These are phyloP conservation scores for Mycogona germanica DNA, from an alignment of 2,888 invertebrate genomes.

Conservation along the genomic window DNA sequence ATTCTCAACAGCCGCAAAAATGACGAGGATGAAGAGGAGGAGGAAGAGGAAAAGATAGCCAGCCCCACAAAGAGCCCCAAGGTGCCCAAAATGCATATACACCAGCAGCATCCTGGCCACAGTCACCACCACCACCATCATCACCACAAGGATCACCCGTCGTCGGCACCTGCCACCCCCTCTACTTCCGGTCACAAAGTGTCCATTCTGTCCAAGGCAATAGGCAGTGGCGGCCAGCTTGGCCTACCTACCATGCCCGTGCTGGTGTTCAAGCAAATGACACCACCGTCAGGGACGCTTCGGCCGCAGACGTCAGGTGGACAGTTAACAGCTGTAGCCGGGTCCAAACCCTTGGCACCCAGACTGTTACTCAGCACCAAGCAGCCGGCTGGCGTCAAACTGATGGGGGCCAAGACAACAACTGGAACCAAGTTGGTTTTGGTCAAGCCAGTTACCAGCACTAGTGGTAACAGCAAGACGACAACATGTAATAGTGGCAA, in stretches of 20 bases:
- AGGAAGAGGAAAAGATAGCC: not conserved
- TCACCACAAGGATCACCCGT: not conserved
- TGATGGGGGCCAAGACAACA: too few relatives aligned
- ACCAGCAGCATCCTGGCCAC: not conserved
- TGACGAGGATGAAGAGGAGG: not conserved
- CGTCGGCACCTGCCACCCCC: too few relatives aligned
- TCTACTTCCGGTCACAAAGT: too few relatives aligned
- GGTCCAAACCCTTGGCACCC: not conserved
- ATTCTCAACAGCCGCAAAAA: too few relatives aligned
- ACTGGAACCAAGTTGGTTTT: not conserved
- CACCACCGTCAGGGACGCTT: not conserved
- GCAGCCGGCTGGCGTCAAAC: not conserved
- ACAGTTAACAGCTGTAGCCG: not conserved
- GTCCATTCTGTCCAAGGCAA: too few relatives aligned
- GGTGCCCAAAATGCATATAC: not conserved
- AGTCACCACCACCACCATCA: not conserved
- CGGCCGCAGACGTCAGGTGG: not conserved
- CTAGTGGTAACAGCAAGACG: not conserved
- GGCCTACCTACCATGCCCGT: slow-evolving; percentile 3
- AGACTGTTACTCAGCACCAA: too few relatives aligned
- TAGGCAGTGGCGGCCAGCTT: too few relatives aligned
- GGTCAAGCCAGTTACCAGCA: not conserved
- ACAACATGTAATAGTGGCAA: too few relatives aligned
- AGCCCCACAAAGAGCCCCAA: not conserved
- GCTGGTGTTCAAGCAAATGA: slow-evolving; percentile 4